phyloP scores from a whole-genome alignment of 2,113 vertebrate species.

The Corythoichthys intestinalis region DNA sequence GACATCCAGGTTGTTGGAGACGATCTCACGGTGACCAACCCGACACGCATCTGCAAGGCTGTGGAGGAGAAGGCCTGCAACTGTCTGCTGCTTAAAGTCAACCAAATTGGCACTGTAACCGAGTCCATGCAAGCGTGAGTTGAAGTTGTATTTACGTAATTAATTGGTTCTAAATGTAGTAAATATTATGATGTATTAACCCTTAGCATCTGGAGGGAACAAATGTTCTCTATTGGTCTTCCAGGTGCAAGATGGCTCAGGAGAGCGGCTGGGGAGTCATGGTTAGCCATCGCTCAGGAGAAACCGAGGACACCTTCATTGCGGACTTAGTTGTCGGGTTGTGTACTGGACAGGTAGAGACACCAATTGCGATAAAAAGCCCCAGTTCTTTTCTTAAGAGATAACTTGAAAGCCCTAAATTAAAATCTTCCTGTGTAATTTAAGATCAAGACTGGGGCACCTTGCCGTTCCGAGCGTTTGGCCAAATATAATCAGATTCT shows the following conservation, averaged over 20 bases:
- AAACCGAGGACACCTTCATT: constrained; percentile 96
- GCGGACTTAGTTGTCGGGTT: constrained; percentile 94
- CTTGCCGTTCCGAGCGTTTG: constrained; percentile 75
- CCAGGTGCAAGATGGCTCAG: constrained; percentile 91
- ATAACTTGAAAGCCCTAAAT: neutral
- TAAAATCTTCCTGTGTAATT: neutral
- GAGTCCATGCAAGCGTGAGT: constrained; percentile 93
- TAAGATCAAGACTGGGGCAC: constrained; percentile 74
- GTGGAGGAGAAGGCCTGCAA: constrained; percentile 88
- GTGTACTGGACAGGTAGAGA: constrained; percentile 88
- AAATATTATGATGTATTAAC: neutral
- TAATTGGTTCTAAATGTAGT: neutral
- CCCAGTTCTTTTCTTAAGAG: neutral
- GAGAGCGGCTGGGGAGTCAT: constrained; percentile 94
- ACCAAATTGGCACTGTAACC: constrained; percentile 93
- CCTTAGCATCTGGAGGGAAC: neutral
- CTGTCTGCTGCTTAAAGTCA: constrained; percentile 96
- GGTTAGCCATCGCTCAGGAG: constrained; percentile 94
- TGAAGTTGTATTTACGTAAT: neutral
- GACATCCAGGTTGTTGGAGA: constrained; percentile 94
- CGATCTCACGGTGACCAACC: constrained; percentile 94
- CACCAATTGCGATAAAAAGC: neutral
- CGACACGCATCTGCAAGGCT: constrained; percentile 86
- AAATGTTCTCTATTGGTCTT: neutral
- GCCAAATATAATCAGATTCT: constrained; percentile 77